Base-by-base conservation (phyloP, 2,797 vertebrate genomes). In the Tragelaphus oryx region DNA sequence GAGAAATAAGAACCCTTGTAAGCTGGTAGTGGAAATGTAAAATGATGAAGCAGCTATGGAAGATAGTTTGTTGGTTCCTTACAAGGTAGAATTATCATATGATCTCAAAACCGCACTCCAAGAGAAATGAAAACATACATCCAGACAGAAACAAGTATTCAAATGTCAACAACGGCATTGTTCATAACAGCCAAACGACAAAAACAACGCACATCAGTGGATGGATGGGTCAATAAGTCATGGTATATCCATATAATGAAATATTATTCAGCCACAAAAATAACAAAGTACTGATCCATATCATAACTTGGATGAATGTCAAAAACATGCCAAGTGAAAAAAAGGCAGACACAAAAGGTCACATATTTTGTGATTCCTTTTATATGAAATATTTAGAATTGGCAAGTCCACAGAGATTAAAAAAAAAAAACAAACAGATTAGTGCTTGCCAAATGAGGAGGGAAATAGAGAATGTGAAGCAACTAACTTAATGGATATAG, bases 381-480 rank as follows among this genome's bases (percentile, higher is more conserved):
- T 37, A n/a, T 3, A 86, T 20, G n/a, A 82, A 71, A 54, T 16
- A 88, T 28, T 14, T 52, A 50, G 44, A 89, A 44, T 1, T 14
- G 76, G 20, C 24, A 62, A 65, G n/a, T 20, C 12, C 26, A 12
- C 0, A 7, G 30, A 46, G 18, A 17, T 17, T n/a, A n/a, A 54
- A 17, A 48, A 30, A 57, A n/a, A 12, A 8, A 55, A 55, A 22
- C 3, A 30, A 24, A 20, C n/a, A 33, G 16, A n/a, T 46, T n/a
- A 74, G 57, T 8, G 24, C 52, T 4, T 6, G 28, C 13, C 3
- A 4, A 26, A 41, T 41, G 22, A 71, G 7, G 22, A 20, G 30
- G 3, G 16, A 2, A 0, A 4, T 1, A 6, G 5, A 9, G 3
- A 1, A 8, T 16, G 4, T 33, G 33, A 11, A 17, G 6, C 11